These are phyloP conservation scores for Elachura formosa DNA, from an alignment of 2,113 vertebrate species.

Conservation along the genomic window DNA sequence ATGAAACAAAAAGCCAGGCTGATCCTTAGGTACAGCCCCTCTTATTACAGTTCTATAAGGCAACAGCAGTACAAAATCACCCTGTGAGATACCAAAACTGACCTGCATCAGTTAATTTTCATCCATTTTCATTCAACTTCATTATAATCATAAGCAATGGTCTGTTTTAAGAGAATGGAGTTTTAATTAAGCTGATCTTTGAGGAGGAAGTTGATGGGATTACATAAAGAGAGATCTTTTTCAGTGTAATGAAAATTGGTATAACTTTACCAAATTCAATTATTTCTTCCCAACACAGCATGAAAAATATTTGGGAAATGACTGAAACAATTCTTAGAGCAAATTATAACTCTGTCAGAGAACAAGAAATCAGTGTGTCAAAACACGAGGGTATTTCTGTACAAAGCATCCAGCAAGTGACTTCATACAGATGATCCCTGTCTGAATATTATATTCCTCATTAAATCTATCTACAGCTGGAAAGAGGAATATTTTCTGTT, in stretches of 20 bases:
- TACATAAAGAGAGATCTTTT: not conserved
- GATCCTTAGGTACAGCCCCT: conserved; percentile 21
- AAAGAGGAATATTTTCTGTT: conserved; percentile 11
- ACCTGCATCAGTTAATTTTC: not conserved
- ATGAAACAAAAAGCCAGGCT: not conserved
- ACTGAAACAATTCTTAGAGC: conserved; percentile 70
- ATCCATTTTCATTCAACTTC: not conserved
- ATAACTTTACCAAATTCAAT: conserved; percentile 53
- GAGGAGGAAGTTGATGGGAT: conserved; percentile 28
- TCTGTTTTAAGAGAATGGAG: conserved; percentile 9
- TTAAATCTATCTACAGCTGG: conserved; percentile 56
- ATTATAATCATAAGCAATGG: not conserved
- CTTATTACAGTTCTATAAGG: not conserved
- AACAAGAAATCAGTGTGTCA: conserved; percentile 70
- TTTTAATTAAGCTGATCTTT: conserved; percentile 61
- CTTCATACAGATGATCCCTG: conserved; percentile 29
- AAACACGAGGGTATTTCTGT: conserved; percentile 64
- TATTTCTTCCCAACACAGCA: conserved; percentile 15
- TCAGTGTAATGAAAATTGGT: not conserved
- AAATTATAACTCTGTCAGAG: conserved; percentile 73
- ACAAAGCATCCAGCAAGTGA: conserved; percentile 34
- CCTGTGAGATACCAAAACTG: not conserved
- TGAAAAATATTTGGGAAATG: conserved; percentile 57
- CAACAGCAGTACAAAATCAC: not conserved
- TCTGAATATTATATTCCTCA: conserved; percentile 54